These are phyloP conservation scores for Cephalotes varians DNA, from an alignment of 2,888 invertebrate species.

Conservation along the genomic window DNA sequence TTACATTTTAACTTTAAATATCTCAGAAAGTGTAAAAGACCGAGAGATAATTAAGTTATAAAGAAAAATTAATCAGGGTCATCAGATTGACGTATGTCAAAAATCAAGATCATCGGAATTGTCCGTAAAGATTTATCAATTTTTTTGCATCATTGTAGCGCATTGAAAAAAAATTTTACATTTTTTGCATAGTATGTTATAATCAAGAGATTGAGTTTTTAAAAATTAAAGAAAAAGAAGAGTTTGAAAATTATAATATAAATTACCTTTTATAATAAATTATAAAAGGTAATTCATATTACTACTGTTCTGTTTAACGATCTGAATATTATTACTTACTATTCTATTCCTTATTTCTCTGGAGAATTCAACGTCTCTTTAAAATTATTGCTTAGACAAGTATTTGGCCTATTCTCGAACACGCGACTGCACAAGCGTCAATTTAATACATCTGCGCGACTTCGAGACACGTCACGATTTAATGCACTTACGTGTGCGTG, in stretches of 20 bases:
- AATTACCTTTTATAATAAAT: too few relatives aligned
- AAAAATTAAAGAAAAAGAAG: neutral
- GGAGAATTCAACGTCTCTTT: neutral
- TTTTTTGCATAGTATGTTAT: neutral
- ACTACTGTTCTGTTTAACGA: neutral
- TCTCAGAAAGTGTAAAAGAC: too few relatives aligned
- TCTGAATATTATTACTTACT: neutral
- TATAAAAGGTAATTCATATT: neutral
- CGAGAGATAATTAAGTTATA: too few relatives aligned
- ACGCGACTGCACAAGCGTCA: neutral
- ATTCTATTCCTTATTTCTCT: neutral
- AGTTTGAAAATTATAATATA: neutral
- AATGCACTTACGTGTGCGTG: constrained; percentile 35
- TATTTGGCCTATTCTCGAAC: neutral
- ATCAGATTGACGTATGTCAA: too few relatives aligned
- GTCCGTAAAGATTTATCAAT: too few relatives aligned
- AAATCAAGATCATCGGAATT: too few relatives aligned
- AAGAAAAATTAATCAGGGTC: too few relatives aligned
- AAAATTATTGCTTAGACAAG: neutral
- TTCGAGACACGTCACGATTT: constrained; percentile 44
- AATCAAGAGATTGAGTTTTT: neutral
- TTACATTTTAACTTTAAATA: too few relatives aligned
- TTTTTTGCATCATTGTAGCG: neutral
- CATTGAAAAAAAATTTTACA: neutral
- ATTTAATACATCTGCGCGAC: constrained; percentile 7